Evolutionary conservation across 2,888 invertebrate genomes (phyloP), one percentile per base, ranked within the genome.

Genomic region (Epistrophe grossulariae): DNA sequence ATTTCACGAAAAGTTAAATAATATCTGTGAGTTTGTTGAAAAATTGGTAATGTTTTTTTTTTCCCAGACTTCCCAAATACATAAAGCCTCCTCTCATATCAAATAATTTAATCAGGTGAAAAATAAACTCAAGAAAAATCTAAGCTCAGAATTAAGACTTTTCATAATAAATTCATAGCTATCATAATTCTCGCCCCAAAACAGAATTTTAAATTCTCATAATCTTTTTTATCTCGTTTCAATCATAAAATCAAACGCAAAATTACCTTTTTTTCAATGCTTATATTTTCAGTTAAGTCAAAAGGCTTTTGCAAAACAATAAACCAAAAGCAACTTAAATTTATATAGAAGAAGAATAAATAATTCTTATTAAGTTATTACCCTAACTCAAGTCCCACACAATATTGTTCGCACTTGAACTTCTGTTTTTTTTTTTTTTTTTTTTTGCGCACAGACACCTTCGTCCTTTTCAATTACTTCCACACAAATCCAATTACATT

Each of bases 391-490:
- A 4, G 35, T 0, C 35, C 8, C 35, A 5, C 35, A 35, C 8
- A 8, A 35, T 35, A 38, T 15, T 68, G 17, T 38, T 68, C 35
- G 68, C 50, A 68, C 68, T 68, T 68, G 68, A 68, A 50, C 40
- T 40, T 24, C 3, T 24, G 1, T 24, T 24, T 24, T 24, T 24
- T 24, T 24, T 24, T 24, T 24, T 24, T 24, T 3, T 24, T 3
- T 3, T 24, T 24, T 70, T 31, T 52, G n/a, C 70, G 55, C 52
- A 70, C 24, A n/a, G 40, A 70, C 70, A 70, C 72, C 48, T 72
- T 76, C 28, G 43, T 80, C 74, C 68, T 70, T 74, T 74, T 79
- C 79, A 79, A 87, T 87, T 87, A 87, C 83, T 83, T 83, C 73
- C 70, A 50, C 60, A 76, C 66, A 79, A 87, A 87, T 87, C 55